Base-by-base conservation (phyloP, 2,888 invertebrate species). In the Ametastegia equiseti region DNA sequence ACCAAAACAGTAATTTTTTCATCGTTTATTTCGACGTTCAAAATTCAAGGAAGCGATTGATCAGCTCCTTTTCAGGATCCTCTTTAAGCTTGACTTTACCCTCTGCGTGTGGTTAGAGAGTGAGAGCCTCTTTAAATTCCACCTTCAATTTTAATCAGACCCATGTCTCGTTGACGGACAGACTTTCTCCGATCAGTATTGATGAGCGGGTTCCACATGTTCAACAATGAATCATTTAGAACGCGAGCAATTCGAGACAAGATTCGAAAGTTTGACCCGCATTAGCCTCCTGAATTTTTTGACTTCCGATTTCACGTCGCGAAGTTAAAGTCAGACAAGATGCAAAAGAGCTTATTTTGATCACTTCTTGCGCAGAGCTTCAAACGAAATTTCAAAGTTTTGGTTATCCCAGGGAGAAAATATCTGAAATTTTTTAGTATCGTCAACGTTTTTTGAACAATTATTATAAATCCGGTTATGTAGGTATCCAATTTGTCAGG, bases 71-170 rank as follows among this genome's bases (percentile, higher is more conserved):
- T 19, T 3, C 3, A 13, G 19, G 36, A 23, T 67, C 67, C n/a
- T 19, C 67, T 75, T 75, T 75, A 75, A 54, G 0, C 11, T 75
- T 54, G 39, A 54, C 75, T 75, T 36, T 57, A 15, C 71, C 27
- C n/a, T 5, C 47, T n/a, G n/a, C 6, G 11, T 2, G 7, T 42
- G n/a, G 23, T 15, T 19, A n/a, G n/a, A 33, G 27, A 33, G 42
- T 19, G 7, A 11, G 19, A 33, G 47, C 45, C 78, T 78, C 78
- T 78, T 78, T 63, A 78, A 78, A 78, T 78, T 78, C 30, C 11
- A 60, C 60, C 60, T 42, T 60, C 60, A 11, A 42, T 78, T 78
- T 78, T 78, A 57, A 78, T 78, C 78, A 60, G 42, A 78, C 78
- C 60, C 78, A 15, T 78, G 78, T 78, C 78, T 78, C 7, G 6